These are phyloP conservation scores for Acleris laterana DNA, from an alignment of 2,888 invertebrate genomes.

Conservation along the genomic window DNA sequence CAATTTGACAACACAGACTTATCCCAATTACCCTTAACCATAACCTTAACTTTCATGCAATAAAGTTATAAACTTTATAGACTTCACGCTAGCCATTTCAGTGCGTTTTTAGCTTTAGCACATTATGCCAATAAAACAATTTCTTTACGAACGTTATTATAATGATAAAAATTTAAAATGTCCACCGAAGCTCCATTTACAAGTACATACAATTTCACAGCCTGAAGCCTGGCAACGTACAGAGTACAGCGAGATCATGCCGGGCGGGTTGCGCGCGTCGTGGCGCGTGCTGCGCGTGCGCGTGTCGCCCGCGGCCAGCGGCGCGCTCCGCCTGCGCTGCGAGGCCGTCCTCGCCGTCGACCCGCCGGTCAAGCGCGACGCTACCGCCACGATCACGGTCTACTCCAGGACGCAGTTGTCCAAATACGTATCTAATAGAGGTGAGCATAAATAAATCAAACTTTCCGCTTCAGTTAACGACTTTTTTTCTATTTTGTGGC, in stretches of 20 bases:
- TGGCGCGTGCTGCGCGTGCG: slow-evolving; percentile 69
- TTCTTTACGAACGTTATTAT: no score
- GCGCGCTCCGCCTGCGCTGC: slow-evolving; percentile 70
- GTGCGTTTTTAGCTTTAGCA: no score
- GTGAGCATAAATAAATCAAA: slow-evolving; percentile 42
- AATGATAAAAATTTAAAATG: no score
- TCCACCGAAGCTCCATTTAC: no score
- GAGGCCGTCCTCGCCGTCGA: slow-evolving; percentile 69
- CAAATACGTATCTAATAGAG: slow-evolving; percentile 74
- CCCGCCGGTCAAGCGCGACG: slow-evolving; percentile 69
- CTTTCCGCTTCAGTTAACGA: neutral
- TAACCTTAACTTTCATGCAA: no score
- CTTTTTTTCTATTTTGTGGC: no score
- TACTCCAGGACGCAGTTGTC: slow-evolving; percentile 73
- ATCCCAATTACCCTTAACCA: no score
- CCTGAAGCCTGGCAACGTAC: slow-evolving; percentile 75
- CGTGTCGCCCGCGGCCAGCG: slow-evolving; percentile 68
- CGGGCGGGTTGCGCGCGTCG: slow-evolving; percentile 71
- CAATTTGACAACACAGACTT: no score
- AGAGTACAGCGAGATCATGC: slow-evolving; percentile 61
- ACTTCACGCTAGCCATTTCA: no score
- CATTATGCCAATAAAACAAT: no score
- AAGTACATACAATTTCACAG: slow-evolving; percentile 48
- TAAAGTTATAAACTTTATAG: no score
- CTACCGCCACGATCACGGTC: slow-evolving; percentile 66